These are phyloP conservation scores for Helogale parvula DNA, from an alignment of 2,113 vertebrate genomes.

Conservation along the genomic window DNA sequence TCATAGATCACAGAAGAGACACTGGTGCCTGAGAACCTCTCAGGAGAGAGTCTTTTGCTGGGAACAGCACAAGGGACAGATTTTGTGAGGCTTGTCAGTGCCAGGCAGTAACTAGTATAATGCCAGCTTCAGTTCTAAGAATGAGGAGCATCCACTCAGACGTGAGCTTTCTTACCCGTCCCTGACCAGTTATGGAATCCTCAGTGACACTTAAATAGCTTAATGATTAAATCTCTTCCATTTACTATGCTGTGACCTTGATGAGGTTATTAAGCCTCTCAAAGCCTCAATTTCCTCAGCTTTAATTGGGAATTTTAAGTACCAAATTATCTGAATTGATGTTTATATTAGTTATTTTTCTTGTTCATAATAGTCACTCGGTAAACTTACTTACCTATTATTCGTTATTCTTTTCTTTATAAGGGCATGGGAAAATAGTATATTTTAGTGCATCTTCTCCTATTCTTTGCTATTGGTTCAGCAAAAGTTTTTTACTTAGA, in stretches of 20 bases:
- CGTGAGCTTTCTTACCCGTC: background rate
- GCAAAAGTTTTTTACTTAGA: background rate
- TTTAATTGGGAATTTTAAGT: background rate
- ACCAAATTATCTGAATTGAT: background rate
- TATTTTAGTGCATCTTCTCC: background rate
- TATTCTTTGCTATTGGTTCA: background rate
- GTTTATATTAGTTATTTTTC: background rate
- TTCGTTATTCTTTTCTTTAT: constrained; percentile 5
- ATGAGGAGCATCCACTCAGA: background rate
- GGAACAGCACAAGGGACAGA: background rate
- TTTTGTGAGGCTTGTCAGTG: background rate
- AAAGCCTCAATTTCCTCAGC: background rate
- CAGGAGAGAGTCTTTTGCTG: background rate
- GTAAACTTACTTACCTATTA: background rate
- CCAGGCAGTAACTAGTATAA: background rate
- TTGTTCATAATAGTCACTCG: background rate
- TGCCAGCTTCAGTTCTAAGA: background rate
- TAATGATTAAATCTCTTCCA: background rate
- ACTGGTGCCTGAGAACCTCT: background rate
- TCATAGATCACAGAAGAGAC: background rate
- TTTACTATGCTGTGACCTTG: background rate
- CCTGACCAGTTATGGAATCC: constrained; percentile 29
- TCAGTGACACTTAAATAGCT: background rate
- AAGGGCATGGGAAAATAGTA: background rate
- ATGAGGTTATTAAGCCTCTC: background rate